phyloP scores from a whole-genome alignment of 2,888 invertebrate species.

The Tortricodes alternella region DNA sequence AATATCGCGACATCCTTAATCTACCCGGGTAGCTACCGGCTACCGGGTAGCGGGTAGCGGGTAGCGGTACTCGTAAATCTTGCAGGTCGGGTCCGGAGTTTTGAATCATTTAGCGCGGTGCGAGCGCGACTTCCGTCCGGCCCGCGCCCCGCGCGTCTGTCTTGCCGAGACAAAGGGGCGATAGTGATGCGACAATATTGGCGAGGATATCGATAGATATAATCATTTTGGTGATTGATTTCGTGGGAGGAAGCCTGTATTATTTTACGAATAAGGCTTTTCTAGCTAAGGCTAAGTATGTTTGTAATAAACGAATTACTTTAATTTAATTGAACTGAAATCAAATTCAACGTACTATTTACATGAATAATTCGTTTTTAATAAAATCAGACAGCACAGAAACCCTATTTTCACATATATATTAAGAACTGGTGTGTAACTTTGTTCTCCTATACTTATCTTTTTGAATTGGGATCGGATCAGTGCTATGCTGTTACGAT shows the following conservation, averaged over 20 bases:
- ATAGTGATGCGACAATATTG: constrained; percentile 49
- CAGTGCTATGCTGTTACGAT: too few species aligned
- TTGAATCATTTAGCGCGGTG: constrained; percentile 81
- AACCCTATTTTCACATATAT: too few species aligned
- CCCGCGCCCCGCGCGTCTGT: constrained; percentile 76
- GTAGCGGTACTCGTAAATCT: constrained; percentile 69
- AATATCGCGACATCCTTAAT: constrained; percentile 82
- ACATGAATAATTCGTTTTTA: too few species aligned
- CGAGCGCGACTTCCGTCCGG: constrained; percentile 80
- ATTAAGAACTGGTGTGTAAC: too few species aligned
- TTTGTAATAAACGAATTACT: too few species aligned
- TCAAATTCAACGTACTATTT: too few species aligned
- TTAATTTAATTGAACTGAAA: too few species aligned
- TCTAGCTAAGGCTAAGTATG: too few species aligned
- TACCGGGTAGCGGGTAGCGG: constrained; percentile 63
- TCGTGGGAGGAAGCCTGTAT: neutral
- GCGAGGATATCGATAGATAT: neutral
- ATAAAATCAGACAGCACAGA: too few species aligned
- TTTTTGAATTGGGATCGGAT: too few species aligned
- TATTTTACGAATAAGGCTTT: too few species aligned
- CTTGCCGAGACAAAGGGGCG: constrained; percentile 82
- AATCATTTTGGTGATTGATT: neutral
- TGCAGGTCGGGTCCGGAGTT: constrained; percentile 79
- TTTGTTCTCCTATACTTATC: too few species aligned
- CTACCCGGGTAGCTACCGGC: constrained; percentile 70